Evolutionary conservation across 2,888 invertebrate genomes (phyloP), one percentile per base, ranked within the genome.

Genomic region (Watsonalla binaria): DNA sequence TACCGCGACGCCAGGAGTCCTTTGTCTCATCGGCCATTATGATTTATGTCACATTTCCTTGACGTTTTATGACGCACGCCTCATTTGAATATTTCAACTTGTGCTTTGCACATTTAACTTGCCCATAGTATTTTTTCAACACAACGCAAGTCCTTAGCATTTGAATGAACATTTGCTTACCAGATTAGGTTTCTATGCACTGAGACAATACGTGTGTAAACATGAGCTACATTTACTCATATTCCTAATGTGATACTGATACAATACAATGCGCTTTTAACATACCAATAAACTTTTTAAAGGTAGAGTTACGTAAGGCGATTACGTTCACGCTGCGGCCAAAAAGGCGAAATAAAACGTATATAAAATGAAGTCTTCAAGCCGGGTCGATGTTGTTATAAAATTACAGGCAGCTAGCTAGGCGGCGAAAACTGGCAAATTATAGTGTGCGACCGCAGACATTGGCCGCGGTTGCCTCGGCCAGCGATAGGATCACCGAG

Each of bases 151-250:
- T 74, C 72, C 71, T 87, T 89, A 84, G 80, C 88, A 88, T 88
- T 80, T 86, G 79, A 88, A 89, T 82, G 79, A 77, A 86, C 90
- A 89, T 89, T 90, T 90, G 89, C 88, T 88, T 83, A 88, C 88
- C 89, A 90, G 86, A 90, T 88, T 86, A 89, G 83, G 79, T 77
- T 74, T 80, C 82, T 82, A 83, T 83, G 82, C 77, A 69, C 63
- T 71, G 76, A 76, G 74, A 78, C 78, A 72, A 69, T 74, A 76
- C 77, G 75, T 74, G 77, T 78, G 77, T 84, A 84, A 85, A 84
- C 84, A 84, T 79, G 49, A 69, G 69, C 68, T 71, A 69, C 70
- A 71, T 70, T 73, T 66, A 70, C 74, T 77, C 72, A 74, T 74
- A 72, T 74, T 76, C 61, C 60, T 63, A 67, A 68, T 71, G 62